A percentile compares a stretch with the other conserved stretches of the same genome.
These are phyloP conservation scores for Vicugna pacos DNA, from an alignment of 2,113 vertebrate species.

Conservation along the genomic window DNA sequence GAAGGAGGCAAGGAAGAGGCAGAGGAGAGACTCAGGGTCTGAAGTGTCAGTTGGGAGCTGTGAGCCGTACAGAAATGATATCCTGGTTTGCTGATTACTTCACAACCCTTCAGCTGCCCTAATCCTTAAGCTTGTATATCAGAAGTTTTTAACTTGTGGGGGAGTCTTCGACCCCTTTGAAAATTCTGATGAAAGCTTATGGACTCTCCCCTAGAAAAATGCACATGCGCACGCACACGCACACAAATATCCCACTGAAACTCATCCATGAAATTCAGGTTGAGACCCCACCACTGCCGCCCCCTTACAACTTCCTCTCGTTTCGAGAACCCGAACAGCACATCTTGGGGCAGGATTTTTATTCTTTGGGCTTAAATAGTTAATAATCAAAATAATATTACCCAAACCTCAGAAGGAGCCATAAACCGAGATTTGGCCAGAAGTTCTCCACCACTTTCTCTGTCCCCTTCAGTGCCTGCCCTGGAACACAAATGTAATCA, in stretches of 20 bases:
- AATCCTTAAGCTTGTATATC: not conserved
- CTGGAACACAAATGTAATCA: slow-evolving; percentile 44
- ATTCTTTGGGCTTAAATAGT: slow-evolving; percentile 43
- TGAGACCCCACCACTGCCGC: not conserved
- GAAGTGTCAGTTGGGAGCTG: not conserved
- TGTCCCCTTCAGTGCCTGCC: slow-evolving; percentile 16
- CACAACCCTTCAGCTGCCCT: not conserved
- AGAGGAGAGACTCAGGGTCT: not conserved
- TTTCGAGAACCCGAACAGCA: not conserved
- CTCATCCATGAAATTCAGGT: not conserved
- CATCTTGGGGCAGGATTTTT: not conserved
- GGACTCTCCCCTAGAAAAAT: not conserved
- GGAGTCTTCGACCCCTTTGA: slow-evolving; percentile 24
- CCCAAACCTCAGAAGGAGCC: slow-evolving; percentile 32
- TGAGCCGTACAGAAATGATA: not conserved
- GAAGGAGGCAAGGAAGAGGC: slow-evolving; percentile 11
- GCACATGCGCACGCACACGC: not conserved
- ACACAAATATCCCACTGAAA: not conserved
- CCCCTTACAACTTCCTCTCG: slow-evolving; percentile 9
- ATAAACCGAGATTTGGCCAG: slow-evolving; percentile 39
- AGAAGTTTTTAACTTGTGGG: slow-evolving; percentile 51
- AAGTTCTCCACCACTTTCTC: slow-evolving; percentile 31
- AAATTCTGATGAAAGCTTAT: slow-evolving; percentile 46
- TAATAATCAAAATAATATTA: slow-evolving; percentile 39
- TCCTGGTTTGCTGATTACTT: not conserved